phyloP scores from a whole-genome alignment of 2,888 invertebrate species.

The Tenthredo distinguenda region DNA sequence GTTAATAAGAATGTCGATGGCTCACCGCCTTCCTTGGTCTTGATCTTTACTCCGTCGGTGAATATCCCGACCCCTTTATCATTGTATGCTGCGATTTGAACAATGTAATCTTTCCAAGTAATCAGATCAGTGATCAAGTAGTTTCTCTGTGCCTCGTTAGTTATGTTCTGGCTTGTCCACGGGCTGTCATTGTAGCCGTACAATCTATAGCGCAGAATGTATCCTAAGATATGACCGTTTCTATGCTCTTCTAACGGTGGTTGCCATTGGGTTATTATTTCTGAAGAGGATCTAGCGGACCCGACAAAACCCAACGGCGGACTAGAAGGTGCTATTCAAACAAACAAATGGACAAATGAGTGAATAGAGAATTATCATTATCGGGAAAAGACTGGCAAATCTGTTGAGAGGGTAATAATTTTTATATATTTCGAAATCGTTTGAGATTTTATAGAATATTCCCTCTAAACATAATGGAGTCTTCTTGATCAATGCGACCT shows the following conservation, averaged over 20 bases:
- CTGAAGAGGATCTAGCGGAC: constrained; percentile 95
- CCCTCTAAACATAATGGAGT: too few relatives aligned
- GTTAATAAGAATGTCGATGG: constrained; percentile 30
- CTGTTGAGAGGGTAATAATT: too few relatives aligned
- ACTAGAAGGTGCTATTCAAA: constrained; percentile 92
- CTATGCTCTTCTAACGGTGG: constrained; percentile 96
- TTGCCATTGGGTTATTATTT: constrained; percentile 98
- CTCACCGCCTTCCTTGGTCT: constrained; percentile 94
- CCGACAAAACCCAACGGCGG: constrained; percentile 97
- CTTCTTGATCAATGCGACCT: too few relatives aligned
- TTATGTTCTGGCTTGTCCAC: constrained; percentile 95
- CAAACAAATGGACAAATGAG: constrained; percentile 56
- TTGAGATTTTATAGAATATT: too few relatives aligned
- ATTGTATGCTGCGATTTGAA: constrained; percentile 98
- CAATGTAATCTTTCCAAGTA: constrained; percentile 98
- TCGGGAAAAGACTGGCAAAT: background rate
- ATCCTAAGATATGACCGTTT: constrained; percentile 97
- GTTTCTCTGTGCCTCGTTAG: constrained; percentile 95
- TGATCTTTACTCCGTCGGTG: constrained; percentile 94
- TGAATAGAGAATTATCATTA: constrained; percentile 3
- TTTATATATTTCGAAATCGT: too few relatives aligned
- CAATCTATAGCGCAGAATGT: constrained; percentile 93
- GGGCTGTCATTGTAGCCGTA: constrained; percentile 95
- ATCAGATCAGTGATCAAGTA: constrained; percentile 95
- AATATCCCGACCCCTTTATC: constrained; percentile 97